These are phyloP conservation scores for Apodemia duryi DNA, from an alignment of 2,888 invertebrate species.

Conservation along the genomic window DNA sequence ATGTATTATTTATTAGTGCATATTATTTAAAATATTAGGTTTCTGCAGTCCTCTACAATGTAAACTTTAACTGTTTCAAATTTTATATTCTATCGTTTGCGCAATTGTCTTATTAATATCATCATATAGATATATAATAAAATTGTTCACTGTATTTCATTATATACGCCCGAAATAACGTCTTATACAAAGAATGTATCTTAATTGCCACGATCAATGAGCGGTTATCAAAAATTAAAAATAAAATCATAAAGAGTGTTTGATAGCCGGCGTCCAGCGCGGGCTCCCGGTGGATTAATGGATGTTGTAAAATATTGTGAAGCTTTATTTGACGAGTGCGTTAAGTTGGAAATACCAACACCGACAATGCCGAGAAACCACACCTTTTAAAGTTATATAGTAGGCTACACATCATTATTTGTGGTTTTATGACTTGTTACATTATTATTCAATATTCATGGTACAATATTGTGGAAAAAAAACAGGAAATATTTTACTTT, in stretches of 20 bases:
- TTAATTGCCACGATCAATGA: background rate
- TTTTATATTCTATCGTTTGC: too few relatives aligned
- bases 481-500: background rate
- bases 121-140: too few relatives aligned
- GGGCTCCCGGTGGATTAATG: slow-evolving; percentile 22
- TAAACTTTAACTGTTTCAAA: too few relatives aligned
- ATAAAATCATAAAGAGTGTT: slow-evolving; percentile 27
- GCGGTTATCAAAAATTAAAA: slow-evolving; percentile 20
- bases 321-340: slow-evolving; percentile 11
- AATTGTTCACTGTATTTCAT: too few relatives aligned
- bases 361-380: background rate
- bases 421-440: background rate
- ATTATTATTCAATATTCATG: background rate
- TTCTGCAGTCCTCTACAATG: too few relatives aligned
- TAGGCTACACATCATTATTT: background rate
- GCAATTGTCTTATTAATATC: too few relatives aligned
- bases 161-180: background rate
- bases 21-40: too few relatives aligned
- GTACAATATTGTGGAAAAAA: background rate
- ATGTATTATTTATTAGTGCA: too few relatives aligned
- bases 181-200: background rate
- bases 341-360: slow-evolving; percentile 1
- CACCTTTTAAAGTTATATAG: background rate
- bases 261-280: slow-evolving; percentile 27
- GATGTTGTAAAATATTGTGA: slow-evolving; percentile 22